A percentile compares a stretch with the other conserved stretches of the same genome.
These are phyloP conservation scores for Phalacrocorax brasilianus DNA, from an alignment of 2,113 vertebrate genomes.

Conservation along the genomic window DNA sequence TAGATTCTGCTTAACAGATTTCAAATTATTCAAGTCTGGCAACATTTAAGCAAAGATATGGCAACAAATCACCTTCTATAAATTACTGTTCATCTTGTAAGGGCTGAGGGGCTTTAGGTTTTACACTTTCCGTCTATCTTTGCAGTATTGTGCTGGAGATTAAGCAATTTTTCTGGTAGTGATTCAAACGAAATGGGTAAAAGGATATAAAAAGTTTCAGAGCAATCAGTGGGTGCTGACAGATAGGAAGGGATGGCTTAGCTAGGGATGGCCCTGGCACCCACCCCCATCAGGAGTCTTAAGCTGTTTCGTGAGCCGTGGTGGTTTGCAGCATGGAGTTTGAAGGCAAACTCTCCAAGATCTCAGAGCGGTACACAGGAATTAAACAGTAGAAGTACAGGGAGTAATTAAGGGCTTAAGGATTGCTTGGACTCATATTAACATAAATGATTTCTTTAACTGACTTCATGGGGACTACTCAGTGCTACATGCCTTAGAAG, in stretches of 20 bases:
- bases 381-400: not conserved
- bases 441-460: slow-evolving; percentile 1
- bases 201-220: not conserved
- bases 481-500: not conserved
- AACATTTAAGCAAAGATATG: not conserved
- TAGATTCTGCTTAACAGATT: not conserved
- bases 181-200: not conserved
- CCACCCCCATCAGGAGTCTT: not conserved
- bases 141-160: not conserved
- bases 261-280: not conserved
- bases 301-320: not conserved
- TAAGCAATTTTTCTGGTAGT: not conserved
- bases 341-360: not conserved
- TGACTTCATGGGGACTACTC: not conserved
- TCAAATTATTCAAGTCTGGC: not conserved
- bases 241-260: not conserved
- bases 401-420: not conserved
- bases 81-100: not conserved
- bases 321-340: not conserved
- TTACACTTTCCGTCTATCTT: not conserved
- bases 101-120: not conserved
- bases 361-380: not conserved
- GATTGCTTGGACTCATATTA: not conserved
- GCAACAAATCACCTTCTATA: not conserved
- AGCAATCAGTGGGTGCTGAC: not conserved